phyloP scores from a whole-genome alignment of 2,113 vertebrate species.

The Trogon surrucura region DNA sequence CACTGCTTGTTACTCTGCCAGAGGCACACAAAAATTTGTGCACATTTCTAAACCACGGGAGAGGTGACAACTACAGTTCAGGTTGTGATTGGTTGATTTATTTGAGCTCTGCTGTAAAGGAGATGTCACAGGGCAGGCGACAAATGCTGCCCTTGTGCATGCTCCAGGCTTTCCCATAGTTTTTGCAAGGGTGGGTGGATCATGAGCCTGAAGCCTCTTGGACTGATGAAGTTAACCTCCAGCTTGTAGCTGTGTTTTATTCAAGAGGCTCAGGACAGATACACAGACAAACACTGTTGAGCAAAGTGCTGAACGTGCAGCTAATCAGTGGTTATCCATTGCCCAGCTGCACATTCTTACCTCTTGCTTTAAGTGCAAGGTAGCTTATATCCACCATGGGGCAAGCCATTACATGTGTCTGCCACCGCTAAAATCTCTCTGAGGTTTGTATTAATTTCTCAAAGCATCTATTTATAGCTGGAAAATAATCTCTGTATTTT shows the following conservation, averaged over 20 bases:
- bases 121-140: background rate
- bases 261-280: background rate
- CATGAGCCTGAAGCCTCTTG: fast-evolving
- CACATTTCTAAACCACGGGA: background rate
- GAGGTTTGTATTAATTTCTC: constrained; percentile 34
- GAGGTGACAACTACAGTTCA: background rate
- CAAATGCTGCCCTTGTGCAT: background rate
- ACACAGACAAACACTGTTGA: background rate
- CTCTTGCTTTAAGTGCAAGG: background rate
- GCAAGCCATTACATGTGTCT: constrained; percentile 5
- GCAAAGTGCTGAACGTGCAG: fast-evolving
- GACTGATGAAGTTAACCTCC: background rate
- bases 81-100: background rate
- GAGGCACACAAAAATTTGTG: background rate
- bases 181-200: background rate
- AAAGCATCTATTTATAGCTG: constrained; percentile 44
- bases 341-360: background rate
- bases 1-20: background rate
- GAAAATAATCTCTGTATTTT: constrained; percentile 54
- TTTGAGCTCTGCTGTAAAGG: background rate
- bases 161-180: background rate
- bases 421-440: background rate
- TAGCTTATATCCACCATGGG: background rate
- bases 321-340: background rate
- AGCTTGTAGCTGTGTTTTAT: background rate